Evolutionary conservation across 2,113 vertebrate genomes (phyloP), one percentile per base, ranked within the genome.

Genomic region (Cheilinus undulatus): DNA sequence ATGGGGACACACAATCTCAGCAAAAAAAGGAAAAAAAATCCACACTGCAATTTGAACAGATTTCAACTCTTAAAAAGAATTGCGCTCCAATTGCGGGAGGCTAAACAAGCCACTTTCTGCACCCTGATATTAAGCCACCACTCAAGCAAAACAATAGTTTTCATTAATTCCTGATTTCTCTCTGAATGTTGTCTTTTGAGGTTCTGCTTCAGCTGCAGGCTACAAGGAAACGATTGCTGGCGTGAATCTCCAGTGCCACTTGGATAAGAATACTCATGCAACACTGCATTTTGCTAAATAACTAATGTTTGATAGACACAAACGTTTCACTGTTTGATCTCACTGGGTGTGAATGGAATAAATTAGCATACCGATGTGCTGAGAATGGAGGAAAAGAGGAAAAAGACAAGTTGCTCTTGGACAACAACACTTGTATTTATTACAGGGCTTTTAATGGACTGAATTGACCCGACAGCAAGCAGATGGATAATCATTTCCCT

Each of bases 271-370:
- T 75, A 76, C 75, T 89, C 69, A 82, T 74, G 87, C 86, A 88
- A 87, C 81, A 71, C 67, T 84, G 83, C 79, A 72, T 89, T 89
- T 86, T 69, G 62, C 83, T 84, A 86, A 89, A 90, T 84, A 90
- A 78, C 82, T 73, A 83, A 77, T 87, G 86, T 86, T 89, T 91
- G 89, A 90, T 87, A 82, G 89, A 88, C 82, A 87, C 53, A 80
- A 81, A 87, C 6, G 80, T 88, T 81, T 89, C 67, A 23, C 82
- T 78, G 71, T 76, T 59, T 87, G 82, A 83, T 86, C 67, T 81
- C 79, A 66, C 67, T 60, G 67, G 60, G 52, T 81, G 78, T 85
- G 82, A 89, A 57, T 52, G n/a, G 84, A 91, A 90, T 91, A 89
- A 83, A 89, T 86, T 85, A 84, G 72, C 84, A 88, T 88, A 70